Evolutionary conservation across 2,113 vertebrate genomes (phyloP).

Genomic region (Sylvia atricapilla): DNA sequence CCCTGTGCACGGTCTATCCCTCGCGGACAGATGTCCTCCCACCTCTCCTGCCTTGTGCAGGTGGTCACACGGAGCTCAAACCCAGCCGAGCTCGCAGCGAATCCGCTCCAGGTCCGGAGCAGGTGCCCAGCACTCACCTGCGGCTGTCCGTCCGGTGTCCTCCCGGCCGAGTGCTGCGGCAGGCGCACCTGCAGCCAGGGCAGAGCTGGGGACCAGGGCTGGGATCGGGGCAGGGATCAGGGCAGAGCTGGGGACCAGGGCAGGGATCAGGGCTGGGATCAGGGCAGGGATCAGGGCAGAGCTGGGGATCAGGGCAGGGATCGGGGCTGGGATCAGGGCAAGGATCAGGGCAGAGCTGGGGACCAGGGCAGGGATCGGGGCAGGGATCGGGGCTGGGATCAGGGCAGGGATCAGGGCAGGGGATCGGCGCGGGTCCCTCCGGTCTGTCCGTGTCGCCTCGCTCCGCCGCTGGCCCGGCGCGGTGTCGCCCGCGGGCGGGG

Average conservation of each 20-base stretch:
- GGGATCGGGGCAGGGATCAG: too few species aligned
- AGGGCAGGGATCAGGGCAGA: too few species aligned
- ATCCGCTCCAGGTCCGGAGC: neutral
- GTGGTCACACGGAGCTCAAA: neutral
- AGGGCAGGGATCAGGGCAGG: too few species aligned
- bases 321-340: too few species aligned
- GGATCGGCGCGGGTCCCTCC: neutral
- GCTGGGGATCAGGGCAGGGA: too few species aligned
- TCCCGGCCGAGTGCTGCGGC: rapidly evolving
- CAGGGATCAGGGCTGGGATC: too few species aligned
- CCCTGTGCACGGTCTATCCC: too few species aligned
- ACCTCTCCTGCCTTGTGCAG: neutral
- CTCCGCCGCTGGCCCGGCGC: neutral
- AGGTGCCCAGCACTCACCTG: neutral
- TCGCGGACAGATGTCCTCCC: rapidly evolving
- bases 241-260: too few species aligned
- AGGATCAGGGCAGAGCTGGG: too few species aligned
- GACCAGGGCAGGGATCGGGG: too few species aligned
- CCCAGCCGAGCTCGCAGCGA: neutral
- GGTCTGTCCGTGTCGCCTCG: neutral
- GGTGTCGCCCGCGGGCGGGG: neutral
- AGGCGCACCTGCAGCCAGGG: neutral
- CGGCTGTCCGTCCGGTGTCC: neutral
- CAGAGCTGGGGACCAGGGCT: neutral
- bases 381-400: too few species aligned